These are phyloP conservation scores for Chinchilla lanigera DNA, from an alignment of 2,113 vertebrate species.

Conservation along the genomic window DNA sequence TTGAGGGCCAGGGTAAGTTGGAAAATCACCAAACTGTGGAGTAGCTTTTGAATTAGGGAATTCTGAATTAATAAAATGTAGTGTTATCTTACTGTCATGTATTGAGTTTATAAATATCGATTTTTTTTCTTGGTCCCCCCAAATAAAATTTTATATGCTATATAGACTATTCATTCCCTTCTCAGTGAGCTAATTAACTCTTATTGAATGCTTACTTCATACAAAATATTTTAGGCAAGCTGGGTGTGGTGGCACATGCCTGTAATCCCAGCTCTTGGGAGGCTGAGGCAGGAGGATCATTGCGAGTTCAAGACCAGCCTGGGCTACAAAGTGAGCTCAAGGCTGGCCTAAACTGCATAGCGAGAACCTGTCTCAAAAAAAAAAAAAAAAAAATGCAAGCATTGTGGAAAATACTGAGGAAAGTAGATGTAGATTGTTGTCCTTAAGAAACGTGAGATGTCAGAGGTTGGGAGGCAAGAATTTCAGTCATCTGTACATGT, in stretches of 20 bases:
- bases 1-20: neutral
- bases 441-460: neutral
- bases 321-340: no score
- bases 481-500: neutral
- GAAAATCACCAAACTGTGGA: neutral
- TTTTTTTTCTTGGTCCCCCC: neutral
- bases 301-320: no score
- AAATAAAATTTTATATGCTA: neutral
- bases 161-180: neutral
- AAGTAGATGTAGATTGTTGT: neutral
- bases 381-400: no score
- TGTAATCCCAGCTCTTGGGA: no score
- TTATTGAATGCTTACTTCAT: neutral
- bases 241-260: no score
- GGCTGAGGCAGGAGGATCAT: no score
- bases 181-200: neutral
- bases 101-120: neutral
- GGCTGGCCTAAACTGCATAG: no score
- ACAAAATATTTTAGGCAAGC: neutral
- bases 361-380: no score
- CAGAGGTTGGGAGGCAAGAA: neutral
- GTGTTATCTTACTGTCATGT: neutral
- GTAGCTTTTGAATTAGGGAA: neutral
- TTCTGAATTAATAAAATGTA: constrained; percentile 9
- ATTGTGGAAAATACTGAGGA: neutral